Conservation (phyloP, 2,888 invertebrate genomes). For the Tridacna crocea region DNA sequence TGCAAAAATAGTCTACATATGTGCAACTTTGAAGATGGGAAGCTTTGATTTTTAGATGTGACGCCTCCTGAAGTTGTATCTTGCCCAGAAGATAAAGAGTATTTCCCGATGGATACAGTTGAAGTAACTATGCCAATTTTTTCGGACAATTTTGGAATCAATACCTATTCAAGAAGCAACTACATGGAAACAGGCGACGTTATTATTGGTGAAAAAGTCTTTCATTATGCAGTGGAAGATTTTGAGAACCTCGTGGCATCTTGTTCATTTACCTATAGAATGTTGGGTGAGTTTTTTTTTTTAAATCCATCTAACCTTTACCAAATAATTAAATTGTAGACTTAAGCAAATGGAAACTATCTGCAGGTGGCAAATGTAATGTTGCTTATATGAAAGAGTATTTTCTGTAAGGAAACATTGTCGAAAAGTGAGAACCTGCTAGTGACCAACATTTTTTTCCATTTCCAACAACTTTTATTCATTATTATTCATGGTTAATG, state of each 20-base stretch:
- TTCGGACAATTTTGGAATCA: conserved; percentile 19
- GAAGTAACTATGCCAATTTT: neutral
- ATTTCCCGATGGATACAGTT: conserved; percentile 11
- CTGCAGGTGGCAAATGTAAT: too few species aligned
- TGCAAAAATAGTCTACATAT: neutral
- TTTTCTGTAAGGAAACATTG: too few species aligned
- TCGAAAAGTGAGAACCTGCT: too few species aligned
- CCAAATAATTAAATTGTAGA: too few species aligned
- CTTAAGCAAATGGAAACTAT: too few species aligned
- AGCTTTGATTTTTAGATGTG: neutral
- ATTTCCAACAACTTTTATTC: too few species aligned
- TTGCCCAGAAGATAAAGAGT: neutral
- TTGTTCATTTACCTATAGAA: conserved; percentile 6
- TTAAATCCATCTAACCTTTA: too few species aligned
- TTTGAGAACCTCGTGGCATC: neutral
- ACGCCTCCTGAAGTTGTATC: neutral
- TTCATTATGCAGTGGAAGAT: neutral
- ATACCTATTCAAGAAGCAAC: neutral
- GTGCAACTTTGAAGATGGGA: neutral
- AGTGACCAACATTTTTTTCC: too few species aligned
- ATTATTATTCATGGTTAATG: too few species aligned
- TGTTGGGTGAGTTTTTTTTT: conserved; percentile 7
- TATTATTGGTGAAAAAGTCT: neutral
- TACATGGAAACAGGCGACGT: conserved; percentile 12
- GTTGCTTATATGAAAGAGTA: too few species aligned